phyloP scores from a whole-genome alignment of 2,113 vertebrate species.

The Okapia johnstoni region DNA sequence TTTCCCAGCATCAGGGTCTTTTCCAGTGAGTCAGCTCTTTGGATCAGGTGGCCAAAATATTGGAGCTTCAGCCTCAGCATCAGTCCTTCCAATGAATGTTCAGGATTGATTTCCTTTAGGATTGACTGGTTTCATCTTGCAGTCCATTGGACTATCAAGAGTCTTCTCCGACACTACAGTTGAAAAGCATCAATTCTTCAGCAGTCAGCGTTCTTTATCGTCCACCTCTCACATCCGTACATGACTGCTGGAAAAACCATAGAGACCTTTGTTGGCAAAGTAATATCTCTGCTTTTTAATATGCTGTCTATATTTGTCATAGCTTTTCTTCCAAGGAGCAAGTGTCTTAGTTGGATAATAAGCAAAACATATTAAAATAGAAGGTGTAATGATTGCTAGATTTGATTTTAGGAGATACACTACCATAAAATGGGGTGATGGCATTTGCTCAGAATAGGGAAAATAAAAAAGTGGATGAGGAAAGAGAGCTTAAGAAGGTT shows the following conservation, averaged over 20 bases:
- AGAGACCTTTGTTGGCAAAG: not conserved
- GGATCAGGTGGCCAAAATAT: not conserved
- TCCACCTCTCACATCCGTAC: not conserved
- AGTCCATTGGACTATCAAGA: not conserved
- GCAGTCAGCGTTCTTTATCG: rapidly evolving
- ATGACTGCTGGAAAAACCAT: not conserved
- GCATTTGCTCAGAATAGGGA: not conserved
- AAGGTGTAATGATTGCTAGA: not conserved
- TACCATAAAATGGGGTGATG: not conserved
- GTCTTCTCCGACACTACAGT: not conserved
- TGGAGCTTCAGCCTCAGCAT: not conserved
- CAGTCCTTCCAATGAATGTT: not conserved
- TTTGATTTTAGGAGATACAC: not conserved
- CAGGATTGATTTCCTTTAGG: not conserved
- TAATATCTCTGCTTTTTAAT: not conserved
- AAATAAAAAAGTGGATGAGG: not conserved
- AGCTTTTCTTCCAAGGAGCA: not conserved
- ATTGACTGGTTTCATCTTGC: not conserved
- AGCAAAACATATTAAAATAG: not conserved
- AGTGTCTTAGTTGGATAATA: not conserved
- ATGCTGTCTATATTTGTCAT: not conserved
- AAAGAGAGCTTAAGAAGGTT: not conserved
- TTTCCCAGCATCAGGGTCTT: not conserved
- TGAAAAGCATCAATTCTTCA: not conserved
- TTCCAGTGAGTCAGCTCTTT: not conserved